phyloP scores from a whole-genome alignment of 2,797 vertebrate genomes.

The Lycodopsis pacificus region DNA sequence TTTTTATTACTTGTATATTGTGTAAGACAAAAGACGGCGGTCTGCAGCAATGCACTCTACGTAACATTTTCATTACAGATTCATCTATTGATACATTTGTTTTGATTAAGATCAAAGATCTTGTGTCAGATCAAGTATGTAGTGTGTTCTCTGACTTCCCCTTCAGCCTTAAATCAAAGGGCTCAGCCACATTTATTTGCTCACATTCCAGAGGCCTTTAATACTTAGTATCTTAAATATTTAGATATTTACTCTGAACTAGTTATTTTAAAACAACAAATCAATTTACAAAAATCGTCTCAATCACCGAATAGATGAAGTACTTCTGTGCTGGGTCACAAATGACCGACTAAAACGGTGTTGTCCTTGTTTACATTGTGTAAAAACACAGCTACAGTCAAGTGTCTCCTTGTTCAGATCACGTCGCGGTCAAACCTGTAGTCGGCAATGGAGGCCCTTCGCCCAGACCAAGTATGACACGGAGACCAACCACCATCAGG shows the following conservation, averaged over 20 bases:
- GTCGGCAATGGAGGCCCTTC: slow-evolving; percentile 55
- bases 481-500: slow-evolving; percentile 95
- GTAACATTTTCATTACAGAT: not conserved
- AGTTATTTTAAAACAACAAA: not conserved
- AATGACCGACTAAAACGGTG: not conserved
- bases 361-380: not conserved
- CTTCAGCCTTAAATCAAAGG: not conserved
- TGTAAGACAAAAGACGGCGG: not conserved
- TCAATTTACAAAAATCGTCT: not conserved
- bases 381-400: slow-evolving; percentile 1
- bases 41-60: not conserved
- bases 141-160: no score
- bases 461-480: slow-evolving; percentile 65
- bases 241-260: no score
- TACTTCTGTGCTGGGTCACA: not conserved
- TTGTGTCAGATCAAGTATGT: not conserved
- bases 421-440: slow-evolving; percentile 78
- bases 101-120: not conserved
- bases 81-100: not conserved
- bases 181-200: no score
- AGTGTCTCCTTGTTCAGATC: slow-evolving; percentile 65
- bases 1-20: not conserved
- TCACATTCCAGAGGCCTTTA: no score
- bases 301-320: not conserved
- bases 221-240: no score